Percentiles rank a stretch among this genome's conserved stretches.
phyloP scores from a whole-genome alignment of 2,113 vertebrate species.

The Paradoxurus hermaphroditus region DNA sequence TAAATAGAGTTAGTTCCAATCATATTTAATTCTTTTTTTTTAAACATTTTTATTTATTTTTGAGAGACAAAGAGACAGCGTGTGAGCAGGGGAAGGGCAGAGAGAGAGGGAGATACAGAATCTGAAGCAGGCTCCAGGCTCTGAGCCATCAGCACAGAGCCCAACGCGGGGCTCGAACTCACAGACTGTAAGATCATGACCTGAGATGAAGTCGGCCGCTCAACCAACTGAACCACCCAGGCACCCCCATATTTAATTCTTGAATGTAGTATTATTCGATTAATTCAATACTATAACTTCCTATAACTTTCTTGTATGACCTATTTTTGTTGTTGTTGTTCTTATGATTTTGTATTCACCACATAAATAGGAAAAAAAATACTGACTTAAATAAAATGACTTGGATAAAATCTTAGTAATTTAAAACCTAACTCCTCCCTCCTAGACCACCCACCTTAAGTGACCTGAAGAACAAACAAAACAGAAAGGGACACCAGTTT shows the following conservation, averaged over 20 bases:
- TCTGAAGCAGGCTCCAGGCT: no score
- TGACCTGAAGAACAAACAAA: constrained; percentile 19
- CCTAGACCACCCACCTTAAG: background rate
- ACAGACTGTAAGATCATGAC: no score
- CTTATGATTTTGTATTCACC: background rate
- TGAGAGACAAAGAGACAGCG: no score
- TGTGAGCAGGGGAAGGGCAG: no score
- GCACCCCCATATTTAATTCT: background rate
- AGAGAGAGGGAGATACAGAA: no score
- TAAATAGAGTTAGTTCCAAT: background rate
- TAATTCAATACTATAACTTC: background rate
- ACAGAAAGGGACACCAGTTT: background rate
- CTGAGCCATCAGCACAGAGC: no score
- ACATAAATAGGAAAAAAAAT: background rate
- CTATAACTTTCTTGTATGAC: background rate
- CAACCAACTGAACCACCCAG: no score
- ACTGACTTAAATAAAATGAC: background rate
- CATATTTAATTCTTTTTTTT: background rate
- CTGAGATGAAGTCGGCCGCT: no score
- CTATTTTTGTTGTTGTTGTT: background rate
- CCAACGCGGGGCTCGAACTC: no score
- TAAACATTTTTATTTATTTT: no score
- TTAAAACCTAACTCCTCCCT: background rate
- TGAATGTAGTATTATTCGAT: background rate
- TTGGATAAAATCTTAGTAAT: background rate